A percentile compares a stretch with the other conserved stretches of the same genome.
phyloP scores from a whole-genome alignment of 2,888 invertebrate species.

The Megastigmus dorsalis region DNA sequence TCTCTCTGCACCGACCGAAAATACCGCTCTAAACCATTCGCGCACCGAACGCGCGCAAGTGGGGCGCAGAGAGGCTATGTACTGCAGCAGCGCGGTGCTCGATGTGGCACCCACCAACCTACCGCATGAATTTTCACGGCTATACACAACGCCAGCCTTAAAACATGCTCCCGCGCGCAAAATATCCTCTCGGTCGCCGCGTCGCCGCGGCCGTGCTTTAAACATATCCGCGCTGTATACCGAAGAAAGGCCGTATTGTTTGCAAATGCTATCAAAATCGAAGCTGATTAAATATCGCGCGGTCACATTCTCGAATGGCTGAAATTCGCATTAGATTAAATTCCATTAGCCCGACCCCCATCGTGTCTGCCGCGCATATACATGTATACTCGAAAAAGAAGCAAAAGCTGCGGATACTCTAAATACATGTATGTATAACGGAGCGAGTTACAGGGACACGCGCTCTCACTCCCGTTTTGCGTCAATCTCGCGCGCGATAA shows the following conservation, averaged over 20 bases:
- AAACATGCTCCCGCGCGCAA: not conserved
- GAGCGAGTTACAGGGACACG: not conserved
- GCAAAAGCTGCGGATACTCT: slow-evolving; percentile 22
- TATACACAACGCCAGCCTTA: not conserved
- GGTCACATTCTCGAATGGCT: not conserved
- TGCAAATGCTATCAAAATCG: slow-evolving; percentile 46
- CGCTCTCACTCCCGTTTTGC: slow-evolving; percentile 4
- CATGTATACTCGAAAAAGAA: slow-evolving; percentile 13
- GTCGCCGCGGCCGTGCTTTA: too few species aligned
- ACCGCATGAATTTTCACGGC: slow-evolving; percentile 30
- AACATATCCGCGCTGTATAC: not conserved
- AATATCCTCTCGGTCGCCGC: not conserved
- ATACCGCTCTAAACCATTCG: not conserved
- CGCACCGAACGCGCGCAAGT: not conserved
- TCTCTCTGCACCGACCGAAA: too few species aligned
- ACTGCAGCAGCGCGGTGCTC: too few species aligned
- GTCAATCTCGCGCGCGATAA: slow-evolving; percentile 45
- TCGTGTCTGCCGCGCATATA: too few species aligned
- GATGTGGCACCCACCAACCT: too few species aligned
- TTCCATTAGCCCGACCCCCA: slow-evolving; percentile 12
- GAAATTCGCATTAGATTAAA: slow-evolving; percentile 41
- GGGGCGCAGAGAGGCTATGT: too few species aligned
- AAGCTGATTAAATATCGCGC: slow-evolving; percentile 40
- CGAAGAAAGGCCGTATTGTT: slow-evolving; percentile 39
- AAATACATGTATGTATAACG: too few species aligned